phyloP scores from a whole-genome alignment of 2,888 invertebrate genomes.

The Andrena chrysosceles region DNA sequence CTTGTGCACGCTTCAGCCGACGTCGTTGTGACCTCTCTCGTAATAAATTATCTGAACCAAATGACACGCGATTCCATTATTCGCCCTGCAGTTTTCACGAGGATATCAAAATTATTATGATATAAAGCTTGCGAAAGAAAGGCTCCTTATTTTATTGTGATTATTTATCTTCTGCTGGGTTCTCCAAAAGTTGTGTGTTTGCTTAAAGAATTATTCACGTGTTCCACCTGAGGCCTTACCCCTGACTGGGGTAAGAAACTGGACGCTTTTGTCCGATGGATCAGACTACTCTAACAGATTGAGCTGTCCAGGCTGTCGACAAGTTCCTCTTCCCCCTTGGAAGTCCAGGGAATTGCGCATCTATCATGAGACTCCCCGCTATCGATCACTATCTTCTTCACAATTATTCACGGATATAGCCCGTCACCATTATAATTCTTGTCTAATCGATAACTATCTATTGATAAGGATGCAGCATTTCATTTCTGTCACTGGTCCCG shows the following conservation, averaged over 20 bases:
- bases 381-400: slow-evolving; percentile 51
- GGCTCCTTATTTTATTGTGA: too few relatives aligned
- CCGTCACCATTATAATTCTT: background rate
- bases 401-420: slow-evolving; percentile 44
- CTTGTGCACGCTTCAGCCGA: too few relatives aligned
- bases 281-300: slow-evolving; percentile 27
- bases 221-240: background rate
- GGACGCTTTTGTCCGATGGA: background rate
- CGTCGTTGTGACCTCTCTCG: too few relatives aligned
- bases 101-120: too few relatives aligned
- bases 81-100: too few relatives aligned
- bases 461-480: slow-evolving; percentile 25
- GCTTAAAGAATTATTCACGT: background rate
- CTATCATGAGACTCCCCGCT: slow-evolving; percentile 36
- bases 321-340: slow-evolving; percentile 16
- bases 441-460: slow-evolving; percentile 36
- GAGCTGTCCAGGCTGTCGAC: slow-evolving; percentile 44
- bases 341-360: slow-evolving; percentile 24
- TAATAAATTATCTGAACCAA: too few relatives aligned
- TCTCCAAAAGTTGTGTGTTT: too few relatives aligned
- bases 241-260: slow-evolving; percentile 11
- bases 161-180: too few relatives aligned
- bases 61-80: too few relatives aligned
- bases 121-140: too few relatives aligned
- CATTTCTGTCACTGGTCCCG: background rate